Conservation (phyloP, 2,888 invertebrate genomes). For the Ennomos quercinarius region DNA sequence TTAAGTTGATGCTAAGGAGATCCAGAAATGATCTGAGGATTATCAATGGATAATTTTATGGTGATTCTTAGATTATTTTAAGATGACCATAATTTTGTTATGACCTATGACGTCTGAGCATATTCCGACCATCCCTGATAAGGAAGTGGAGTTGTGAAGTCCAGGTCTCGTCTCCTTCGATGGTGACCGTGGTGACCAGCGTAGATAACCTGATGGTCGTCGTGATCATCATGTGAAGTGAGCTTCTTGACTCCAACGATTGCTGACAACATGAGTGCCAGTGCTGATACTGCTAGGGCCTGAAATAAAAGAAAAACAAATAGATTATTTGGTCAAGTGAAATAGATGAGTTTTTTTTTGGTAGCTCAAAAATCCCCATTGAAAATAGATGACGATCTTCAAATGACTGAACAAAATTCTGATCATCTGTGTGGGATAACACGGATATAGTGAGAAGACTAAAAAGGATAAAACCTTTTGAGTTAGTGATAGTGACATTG, state of each 20-base stretch:
- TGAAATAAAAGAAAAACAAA: constrained; percentile 42
- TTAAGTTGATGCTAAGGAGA: too few relatives aligned
- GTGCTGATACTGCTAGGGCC: constrained; percentile 88
- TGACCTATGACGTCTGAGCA: constrained; percentile 22
- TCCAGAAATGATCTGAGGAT: too few relatives aligned
- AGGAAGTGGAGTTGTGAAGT: constrained; percentile 66
- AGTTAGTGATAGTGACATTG: too few relatives aligned
- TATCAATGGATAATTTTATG: too few relatives aligned
- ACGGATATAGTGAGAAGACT: too few relatives aligned
- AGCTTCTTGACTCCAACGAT: constrained; percentile 91
- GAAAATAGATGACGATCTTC: too few relatives aligned
- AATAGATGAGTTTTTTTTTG: too few relatives aligned
- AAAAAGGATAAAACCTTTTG: too few relatives aligned
- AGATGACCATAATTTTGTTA: not conserved
- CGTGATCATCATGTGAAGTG: constrained; percentile 85
- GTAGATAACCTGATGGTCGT: constrained; percentile 86
- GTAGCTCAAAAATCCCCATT: too few relatives aligned
- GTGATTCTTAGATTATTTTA: too few relatives aligned
- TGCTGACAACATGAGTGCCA: constrained; percentile 91
- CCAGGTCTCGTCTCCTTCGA: constrained; percentile 73
- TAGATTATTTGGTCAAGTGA: not conserved
- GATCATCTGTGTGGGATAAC: too few relatives aligned
- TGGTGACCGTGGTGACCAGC: constrained; percentile 87
- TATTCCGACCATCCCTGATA: constrained; percentile 82
- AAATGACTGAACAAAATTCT: too few relatives aligned